Evolutionary conservation across 2,113 vertebrate species (phyloP), one percentile per base, ranked within the genome.

Genomic region (Tupaia tana): DNA sequence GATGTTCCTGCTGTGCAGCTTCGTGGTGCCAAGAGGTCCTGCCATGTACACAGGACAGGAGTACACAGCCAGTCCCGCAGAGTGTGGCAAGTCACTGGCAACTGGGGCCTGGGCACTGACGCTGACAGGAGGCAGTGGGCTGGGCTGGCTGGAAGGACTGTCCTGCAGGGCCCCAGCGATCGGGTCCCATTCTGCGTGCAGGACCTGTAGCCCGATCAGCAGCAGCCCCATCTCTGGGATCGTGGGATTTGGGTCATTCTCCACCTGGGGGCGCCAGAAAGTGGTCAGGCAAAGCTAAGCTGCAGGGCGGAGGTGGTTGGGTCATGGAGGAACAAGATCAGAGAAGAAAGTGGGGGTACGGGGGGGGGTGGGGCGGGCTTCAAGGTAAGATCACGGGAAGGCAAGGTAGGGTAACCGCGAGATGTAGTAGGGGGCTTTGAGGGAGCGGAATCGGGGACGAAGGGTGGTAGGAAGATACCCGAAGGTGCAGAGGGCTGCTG

Each of bases 161-260:
- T 98, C 98, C 90, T 98, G 97, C 66, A 99, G 81, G 29, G 96
- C 97, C 19, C 96, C 96, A 1, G 78, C 83, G 12, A 91, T 67
- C 0, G 95, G 66, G 94, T 99, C 98, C 99, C 99, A 99, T 18
- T 97, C 93, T 0, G 99, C 98, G 0, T 99, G 98, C 88, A 97
- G 97, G 22, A 99, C 95, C 89, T 99, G 98, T 78, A 99, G 96
- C 71, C 99, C 99, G 0, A 82, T 98, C 90, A 99, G 90, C 67
- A 98, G 98, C 87, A 98, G 79, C 3, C 98, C 95, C 2, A 79
- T 95, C 43, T 84, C 59, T 1, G 98, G 98, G 25, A 63, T 91
- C 0, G 84, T 29, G 70, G 95, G 85, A 3, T 85, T 94, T 43
- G 96, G 95, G 24, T n/a, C 25, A 7, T 89, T 97, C 77, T 96